These are phyloP conservation scores for Cyclophora albipunctata DNA, from an alignment of 2,888 invertebrate species.

Conservation along the genomic window DNA sequence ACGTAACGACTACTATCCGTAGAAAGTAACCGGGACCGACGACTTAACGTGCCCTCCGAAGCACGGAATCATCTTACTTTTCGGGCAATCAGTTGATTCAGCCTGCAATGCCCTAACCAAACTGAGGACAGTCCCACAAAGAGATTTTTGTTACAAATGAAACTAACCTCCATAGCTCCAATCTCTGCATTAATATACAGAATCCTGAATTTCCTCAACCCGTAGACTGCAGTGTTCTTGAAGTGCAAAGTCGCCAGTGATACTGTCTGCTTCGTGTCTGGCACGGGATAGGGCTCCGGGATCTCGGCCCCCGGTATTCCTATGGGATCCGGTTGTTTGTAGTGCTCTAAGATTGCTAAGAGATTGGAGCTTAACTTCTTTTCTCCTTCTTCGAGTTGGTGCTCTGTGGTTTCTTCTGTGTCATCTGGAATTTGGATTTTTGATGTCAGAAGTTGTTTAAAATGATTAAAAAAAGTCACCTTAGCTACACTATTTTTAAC, in stretches of 20 bases:
- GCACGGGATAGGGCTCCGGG: constrained; percentile 87
- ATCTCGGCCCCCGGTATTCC: constrained; percentile 87
- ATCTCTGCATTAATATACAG: constrained; percentile 82
- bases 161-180: constrained; percentile 81
- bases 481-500: no score
- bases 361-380: constrained; percentile 83
- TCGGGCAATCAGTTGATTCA: no score
- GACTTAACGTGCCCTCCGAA: no score
- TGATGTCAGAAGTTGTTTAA: not conserved
- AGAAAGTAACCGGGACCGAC: no score
- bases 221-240: constrained; percentile 81
- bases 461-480: no score
- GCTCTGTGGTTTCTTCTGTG: constrained; percentile 20
- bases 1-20: no score
- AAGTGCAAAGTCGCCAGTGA: constrained; percentile 83
- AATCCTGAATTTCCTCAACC: constrained; percentile 86
- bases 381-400: constrained; percentile 61
- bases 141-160: no score
- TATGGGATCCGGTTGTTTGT: constrained; percentile 85
- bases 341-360: constrained; percentile 82
- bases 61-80: no score
- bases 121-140: no score
- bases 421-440: constrained; percentile 18
- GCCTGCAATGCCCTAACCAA: no score
- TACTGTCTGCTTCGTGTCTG: constrained; percentile 82